Percentiles rank a stretch among this genome's conserved stretches.
Evolutionary conservation across 2,113 vertebrate genomes (phyloP).

Genomic region (Toxotes jaculatrix): DNA sequence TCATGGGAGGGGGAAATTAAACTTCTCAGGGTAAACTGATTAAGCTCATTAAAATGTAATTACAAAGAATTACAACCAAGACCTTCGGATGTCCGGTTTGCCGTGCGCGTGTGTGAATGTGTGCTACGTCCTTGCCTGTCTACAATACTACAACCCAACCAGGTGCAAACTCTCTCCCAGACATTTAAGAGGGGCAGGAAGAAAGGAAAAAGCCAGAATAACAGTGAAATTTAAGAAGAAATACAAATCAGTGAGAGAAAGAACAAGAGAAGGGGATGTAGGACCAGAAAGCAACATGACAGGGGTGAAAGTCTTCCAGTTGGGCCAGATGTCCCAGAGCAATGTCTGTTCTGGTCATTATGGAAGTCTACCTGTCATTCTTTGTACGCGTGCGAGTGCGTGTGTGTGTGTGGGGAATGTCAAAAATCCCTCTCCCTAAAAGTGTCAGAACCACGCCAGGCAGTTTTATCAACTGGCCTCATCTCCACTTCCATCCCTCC

Average conservation of each 20-base stretch:
- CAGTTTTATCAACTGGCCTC: constrained; percentile 64
- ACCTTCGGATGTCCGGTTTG: constrained; percentile 47
- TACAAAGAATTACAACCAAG: constrained; percentile 71
- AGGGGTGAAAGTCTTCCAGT: constrained; percentile 50
- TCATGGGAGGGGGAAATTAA: constrained; percentile 2
- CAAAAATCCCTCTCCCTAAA: constrained; percentile 58
- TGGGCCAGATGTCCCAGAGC: constrained; percentile 49
- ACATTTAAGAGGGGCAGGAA: constrained; percentile 35
- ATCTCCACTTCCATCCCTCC: constrained; percentile 46
- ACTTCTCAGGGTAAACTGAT: constrained; percentile 69
- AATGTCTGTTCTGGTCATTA: constrained; percentile 71
- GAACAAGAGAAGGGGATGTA: constrained; percentile 7
- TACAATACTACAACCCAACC: constrained; percentile 5
- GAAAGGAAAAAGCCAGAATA: constrained; percentile 18
- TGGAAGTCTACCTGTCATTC: constrained; percentile 56
- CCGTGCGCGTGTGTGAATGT: constrained; percentile 4
- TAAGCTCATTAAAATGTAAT: constrained; percentile 88
- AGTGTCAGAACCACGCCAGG: constrained; percentile 62
- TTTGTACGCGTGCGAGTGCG: constrained; percentile 4
- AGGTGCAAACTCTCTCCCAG: constrained; percentile 50
- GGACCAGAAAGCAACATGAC: constrained; percentile 57
- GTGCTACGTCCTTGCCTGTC: constrained; percentile 25
- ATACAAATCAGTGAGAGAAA: constrained; percentile 19
- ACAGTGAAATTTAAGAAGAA: constrained; percentile 31
- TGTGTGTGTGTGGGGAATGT: constrained; percentile 43